These are phyloP conservation scores for Halcyon leucocephala DNA, from an alignment of 2,797 vertebrate genomes.

Conservation along the genomic window DNA sequence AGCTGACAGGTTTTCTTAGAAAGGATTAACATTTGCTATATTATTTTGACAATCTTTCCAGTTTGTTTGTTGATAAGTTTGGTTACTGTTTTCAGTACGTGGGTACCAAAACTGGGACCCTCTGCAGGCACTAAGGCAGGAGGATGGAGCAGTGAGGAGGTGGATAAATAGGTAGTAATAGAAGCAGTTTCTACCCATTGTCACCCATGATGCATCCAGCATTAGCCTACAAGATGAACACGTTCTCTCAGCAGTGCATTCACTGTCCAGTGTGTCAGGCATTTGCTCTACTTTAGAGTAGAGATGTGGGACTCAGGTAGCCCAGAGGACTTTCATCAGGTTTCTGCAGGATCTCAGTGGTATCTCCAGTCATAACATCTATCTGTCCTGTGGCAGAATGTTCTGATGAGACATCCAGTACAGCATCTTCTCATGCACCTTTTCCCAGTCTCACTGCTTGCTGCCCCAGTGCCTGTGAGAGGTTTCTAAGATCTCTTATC, in stretches of 20 bases:
- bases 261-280: neutral
- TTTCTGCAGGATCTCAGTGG: neutral
- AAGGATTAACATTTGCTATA: neutral
- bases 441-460: neutral
- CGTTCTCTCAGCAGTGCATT: neutral
- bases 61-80: neutral
- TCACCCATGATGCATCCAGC: neutral
- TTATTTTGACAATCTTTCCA: neutral
- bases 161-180: neutral
- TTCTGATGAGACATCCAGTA: neutral
- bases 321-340: neutral
- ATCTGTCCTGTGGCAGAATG: neutral
- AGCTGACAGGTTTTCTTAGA: neutral
- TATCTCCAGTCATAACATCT: neutral
- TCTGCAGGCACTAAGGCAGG: neutral
- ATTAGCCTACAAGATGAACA: neutral
- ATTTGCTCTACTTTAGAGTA: neutral
- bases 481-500: neutral
- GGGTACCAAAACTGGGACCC: neutral
- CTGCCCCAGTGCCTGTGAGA: fast-evolving
- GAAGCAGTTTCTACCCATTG: neutral
- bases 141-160: neutral
- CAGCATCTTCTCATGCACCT: neutral
- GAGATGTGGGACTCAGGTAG: neutral
- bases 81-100: neutral